These are phyloP conservation scores for Clarias platycephalus DNA, from an alignment of 2,797 vertebrate genomes.

Conservation along the genomic window DNA sequence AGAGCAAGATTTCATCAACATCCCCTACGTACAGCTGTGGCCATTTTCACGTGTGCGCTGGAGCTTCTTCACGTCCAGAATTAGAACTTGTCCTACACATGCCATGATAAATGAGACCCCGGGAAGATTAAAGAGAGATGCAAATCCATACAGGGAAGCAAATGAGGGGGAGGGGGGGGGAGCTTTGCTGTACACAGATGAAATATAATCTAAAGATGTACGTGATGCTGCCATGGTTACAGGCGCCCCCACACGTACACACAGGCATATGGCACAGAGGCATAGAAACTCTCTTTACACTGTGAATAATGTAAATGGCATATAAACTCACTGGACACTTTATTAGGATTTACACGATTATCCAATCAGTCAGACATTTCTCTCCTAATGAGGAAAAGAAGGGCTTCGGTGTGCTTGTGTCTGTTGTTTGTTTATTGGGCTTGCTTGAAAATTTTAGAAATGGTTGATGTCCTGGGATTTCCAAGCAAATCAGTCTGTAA, in stretches of 20 bases:
- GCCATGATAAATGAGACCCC: constrained; percentile 1
- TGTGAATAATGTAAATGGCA: not conserved
- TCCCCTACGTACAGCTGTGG: not conserved
- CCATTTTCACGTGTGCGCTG: not conserved
- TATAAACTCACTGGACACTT: not conserved
- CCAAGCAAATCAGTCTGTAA: not conserved
- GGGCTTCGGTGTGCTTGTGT: not conserved
- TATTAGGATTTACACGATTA: not conserved
- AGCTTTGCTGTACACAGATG: constrained; percentile 3
- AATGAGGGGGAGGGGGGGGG: not conserved
- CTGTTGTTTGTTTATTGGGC: not conserved
- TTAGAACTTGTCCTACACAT: not conserved
- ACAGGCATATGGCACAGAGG: not conserved
- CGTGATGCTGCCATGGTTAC: constrained; percentile 11
- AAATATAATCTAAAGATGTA: constrained; percentile 1
- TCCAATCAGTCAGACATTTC: not conserved
- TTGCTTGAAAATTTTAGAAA: not conserved
- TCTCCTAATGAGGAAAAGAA: not conserved
- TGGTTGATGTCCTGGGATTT: not conserved
- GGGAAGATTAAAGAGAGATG: not conserved
- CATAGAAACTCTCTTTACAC: not conserved
- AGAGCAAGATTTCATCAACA: not conserved
- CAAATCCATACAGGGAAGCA: constrained; percentile 5
- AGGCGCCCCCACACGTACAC: not conserved
- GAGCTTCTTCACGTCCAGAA: not conserved